A percentile compares a stretch with the other conserved stretches of the same genome.
These are phyloP conservation scores for Octodon degus DNA, from an alignment of 2,113 vertebrate species.

Conservation along the genomic window DNA sequence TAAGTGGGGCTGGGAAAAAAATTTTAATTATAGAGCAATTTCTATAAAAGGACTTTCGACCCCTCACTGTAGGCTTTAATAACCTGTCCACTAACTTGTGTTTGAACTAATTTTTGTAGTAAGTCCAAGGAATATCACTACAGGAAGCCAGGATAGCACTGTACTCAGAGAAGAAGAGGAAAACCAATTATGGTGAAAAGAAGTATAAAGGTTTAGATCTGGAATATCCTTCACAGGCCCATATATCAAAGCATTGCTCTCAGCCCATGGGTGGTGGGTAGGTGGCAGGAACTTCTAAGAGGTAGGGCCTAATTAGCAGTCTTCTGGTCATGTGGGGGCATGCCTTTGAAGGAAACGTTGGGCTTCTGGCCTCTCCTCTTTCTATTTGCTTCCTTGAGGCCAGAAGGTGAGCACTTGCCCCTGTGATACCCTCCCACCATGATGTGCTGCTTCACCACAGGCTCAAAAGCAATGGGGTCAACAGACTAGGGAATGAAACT, in stretches of 20 bases:
- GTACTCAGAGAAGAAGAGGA: background rate
- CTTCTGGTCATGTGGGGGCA: background rate
- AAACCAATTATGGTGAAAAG: background rate
- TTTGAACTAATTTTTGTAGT: background rate
- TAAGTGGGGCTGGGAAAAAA: background rate
- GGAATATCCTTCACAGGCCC: background rate
- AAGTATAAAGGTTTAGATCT: background rate
- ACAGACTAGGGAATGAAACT: background rate
- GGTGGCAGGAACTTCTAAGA: background rate
- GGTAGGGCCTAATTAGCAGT: background rate
- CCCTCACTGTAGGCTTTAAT: background rate
- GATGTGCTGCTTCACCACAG: background rate
- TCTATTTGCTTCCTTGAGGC: background rate
- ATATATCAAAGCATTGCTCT: background rate
- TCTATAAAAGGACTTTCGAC: background rate
- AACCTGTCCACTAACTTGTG: background rate
- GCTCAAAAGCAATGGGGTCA: background rate
- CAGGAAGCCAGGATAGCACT: background rate
- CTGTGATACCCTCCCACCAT: background rate
- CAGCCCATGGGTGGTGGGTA: background rate
- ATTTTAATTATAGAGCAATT: conserved; percentile 34
- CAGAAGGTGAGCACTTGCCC: background rate
- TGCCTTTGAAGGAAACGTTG: background rate
- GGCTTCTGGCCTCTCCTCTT: background rate
- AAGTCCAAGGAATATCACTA: background rate